Evolutionary conservation across 2,888 invertebrate species (phyloP).

Genomic region (Oasisia sp.): DNA sequence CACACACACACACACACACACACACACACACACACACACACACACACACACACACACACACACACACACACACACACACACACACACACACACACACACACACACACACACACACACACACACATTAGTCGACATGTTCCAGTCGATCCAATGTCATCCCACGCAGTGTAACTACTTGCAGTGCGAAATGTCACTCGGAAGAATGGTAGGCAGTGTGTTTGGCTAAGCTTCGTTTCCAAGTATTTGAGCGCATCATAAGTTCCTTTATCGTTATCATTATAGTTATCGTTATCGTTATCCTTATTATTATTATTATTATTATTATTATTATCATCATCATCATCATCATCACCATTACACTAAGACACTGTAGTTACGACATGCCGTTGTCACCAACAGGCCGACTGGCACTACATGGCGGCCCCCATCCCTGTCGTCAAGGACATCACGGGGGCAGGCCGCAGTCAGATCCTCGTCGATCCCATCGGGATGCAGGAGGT

Average conservation of each 20-base stretch:
- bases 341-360: not conserved
- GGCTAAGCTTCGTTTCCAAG: no score
- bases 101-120: no score
- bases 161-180: not conserved
- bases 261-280: no score
- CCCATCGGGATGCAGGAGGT: not conserved
- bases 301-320: not conserved
- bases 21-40: no score
- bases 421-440: not conserved
- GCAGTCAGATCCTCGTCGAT: not conserved
- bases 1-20: no score
- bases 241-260: no score
- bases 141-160: not conserved
- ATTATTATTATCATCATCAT: not conserved
- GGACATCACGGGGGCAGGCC: not conserved
- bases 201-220: not conserved
- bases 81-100: no score
- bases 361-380: not conserved
- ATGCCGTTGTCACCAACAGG: not conserved
- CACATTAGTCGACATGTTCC: not conserved
- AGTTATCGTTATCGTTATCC: not conserved
- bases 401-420: not conserved
- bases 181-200: not conserved
- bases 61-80: no score
- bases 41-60: no score